A percentile compares a stretch with the other conserved stretches of the same genome.
phyloP scores from a whole-genome alignment of 2,888 invertebrate species.

The Drosophila merina region DNA sequence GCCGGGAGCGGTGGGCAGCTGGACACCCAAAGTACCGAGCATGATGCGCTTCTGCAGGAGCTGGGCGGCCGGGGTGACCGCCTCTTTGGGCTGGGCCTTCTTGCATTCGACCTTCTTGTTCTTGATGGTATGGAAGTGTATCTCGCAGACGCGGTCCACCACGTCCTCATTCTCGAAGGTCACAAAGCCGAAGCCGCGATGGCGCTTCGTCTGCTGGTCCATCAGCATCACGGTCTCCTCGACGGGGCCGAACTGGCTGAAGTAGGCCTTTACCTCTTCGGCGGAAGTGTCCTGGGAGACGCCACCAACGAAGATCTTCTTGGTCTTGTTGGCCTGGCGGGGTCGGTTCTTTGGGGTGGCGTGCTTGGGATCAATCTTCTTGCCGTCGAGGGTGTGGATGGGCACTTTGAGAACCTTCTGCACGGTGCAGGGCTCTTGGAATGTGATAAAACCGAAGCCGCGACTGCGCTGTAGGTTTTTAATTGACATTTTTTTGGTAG shows the following conservation, averaged over 20 bases:
- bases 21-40: conserved; percentile 87
- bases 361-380: conserved; percentile 97
- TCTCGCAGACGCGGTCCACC: conserved; percentile 96
- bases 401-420: conserved; percentile 96
- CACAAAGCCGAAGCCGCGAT: conserved; percentile 95
- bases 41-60: conserved; percentile 89
- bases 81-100: conserved; percentile 95
- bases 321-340: conserved; percentile 93
- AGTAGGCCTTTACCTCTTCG: conserved; percentile 95
- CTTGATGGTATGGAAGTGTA: conserved; percentile 96
- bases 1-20: conserved; percentile 87
- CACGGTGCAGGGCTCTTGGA: conserved; percentile 94
- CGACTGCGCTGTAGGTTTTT: conserved; percentile 90
- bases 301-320: conserved; percentile 96
- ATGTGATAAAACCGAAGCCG: conserved; percentile 96
- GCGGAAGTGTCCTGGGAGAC: conserved; percentile 96
- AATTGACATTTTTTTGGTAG: not conserved
- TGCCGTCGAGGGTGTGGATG: conserved; percentile 95
- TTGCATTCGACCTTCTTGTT: conserved; percentile 96
- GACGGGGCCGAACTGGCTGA: conserved; percentile 94
- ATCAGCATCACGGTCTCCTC: conserved; percentile 97
- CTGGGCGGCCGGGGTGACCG: conserved; percentile 90
- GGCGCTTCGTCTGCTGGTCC: conserved; percentile 96
- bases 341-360: conserved; percentile 96
- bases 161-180: conserved; percentile 96